Base-by-base conservation (phyloP, 2,888 invertebrate species). In the Hoplodrina ambigua region DNA sequence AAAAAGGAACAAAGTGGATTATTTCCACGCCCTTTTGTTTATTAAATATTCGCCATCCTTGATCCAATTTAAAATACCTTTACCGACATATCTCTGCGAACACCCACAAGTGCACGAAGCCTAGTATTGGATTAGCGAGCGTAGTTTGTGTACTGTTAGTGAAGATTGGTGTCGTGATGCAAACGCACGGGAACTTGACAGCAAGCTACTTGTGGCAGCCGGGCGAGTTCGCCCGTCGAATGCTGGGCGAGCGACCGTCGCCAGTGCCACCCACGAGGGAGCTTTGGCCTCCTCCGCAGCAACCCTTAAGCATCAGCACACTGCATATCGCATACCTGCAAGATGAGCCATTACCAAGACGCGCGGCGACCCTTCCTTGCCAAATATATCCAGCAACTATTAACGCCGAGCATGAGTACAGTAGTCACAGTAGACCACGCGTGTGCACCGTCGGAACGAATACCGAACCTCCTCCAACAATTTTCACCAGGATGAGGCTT, bases 121-220 rank as follows among this genome's bases (percentile, higher is more conserved):
- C 92, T 84, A 86, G 90, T 92, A 94, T 93, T 92, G 91, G 93
- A 95, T 95, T 95, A 95, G 89, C 86, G 88, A 84, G 82, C 83
- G 83, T 85, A 86, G 87, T 87, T 89, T 86, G 89, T 87, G 86
- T 85, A 83, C 85, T 86, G 90, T 90, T 89, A 93, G 94, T 93
- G 85, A 86, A 87, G 89, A 88, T 85, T 85, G 83, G 90, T 81
- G 83, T 84, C 91, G 93, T 89, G 91, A 96, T 96, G 96, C 93
- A 94, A 87, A 89, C 94, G 88, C 95, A 94, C 93, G 94, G 94
- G 17, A 93, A 94, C 88, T 87, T 96, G 83, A 94, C 94, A 61
- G 93, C 94, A 74, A 95, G 95, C 89, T 94, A 94, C 85, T 87
- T 96, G 75, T 96, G 96, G 96, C 96, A 96, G 82, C 95, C 95